Evolutionary conservation across 2,888 invertebrate genomes (phyloP), one percentile per base, ranked within the genome.

Genomic region (Galerucella nymphaeae): DNA sequence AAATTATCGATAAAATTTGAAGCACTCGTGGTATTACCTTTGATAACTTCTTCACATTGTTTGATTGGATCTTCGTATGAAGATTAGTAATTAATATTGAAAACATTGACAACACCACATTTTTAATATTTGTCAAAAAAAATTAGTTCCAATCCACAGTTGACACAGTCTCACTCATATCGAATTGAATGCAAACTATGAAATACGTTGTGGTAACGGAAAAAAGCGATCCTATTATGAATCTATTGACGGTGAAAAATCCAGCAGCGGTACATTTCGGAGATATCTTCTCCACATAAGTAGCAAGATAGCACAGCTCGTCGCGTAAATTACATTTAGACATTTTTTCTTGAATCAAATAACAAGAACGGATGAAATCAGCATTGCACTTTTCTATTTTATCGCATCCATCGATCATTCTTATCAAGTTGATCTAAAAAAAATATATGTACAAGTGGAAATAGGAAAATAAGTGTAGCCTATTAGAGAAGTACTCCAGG

Each of bases 161-260:
- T 10, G 18, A 18, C 2, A 16, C 9, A 3, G 20, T 45, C 4
- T 50, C 48, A 13, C 20, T 48, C 10, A 50, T n/a, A 10, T 45
- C 18, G 13, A 71, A 67, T 30, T 71, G 71, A 20, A 67, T 57
- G 14, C 67, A 71, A n/a, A 71, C 30, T 20, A 72, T 58, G 41
- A 72, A 53, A 58, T 72, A 72, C 8, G 63, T 68, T 4, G 59
- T 62, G 6, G 59, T 45, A 13, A 18, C 50, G 2, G 72, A 68
- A 30, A 72, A 63, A 42, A 72, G 38, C 14, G 58, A 18, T 23
- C 48, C 64, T 41, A 72, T n/a, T 1, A 68, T n/a, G 9, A 64
- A 63, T 16, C 64, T 62, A 20, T 72, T 63, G 5, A 72, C 59
- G 1, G 6, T 48, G 16, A 72, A 72, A 38, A 72, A 63, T n/a